A percentile compares a stretch with the other conserved stretches of the same genome.
Evolutionary conservation across 2,888 invertebrate species (phyloP).

Genomic region (Parthenolecanium corni): DNA sequence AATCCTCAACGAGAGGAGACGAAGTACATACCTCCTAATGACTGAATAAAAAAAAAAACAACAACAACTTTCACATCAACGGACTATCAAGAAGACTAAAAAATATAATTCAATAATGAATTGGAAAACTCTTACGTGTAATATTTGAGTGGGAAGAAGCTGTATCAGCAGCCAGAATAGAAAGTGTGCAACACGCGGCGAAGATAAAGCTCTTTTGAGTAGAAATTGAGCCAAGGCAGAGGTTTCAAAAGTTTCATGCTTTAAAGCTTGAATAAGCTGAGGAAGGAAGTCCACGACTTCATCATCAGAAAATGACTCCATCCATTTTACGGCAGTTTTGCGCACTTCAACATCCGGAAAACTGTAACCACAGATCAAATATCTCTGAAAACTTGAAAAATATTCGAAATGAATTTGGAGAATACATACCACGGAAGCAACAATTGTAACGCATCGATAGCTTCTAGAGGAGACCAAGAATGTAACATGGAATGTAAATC

Average conservation of each 20-base stretch:
- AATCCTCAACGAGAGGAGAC: too few relatives aligned
- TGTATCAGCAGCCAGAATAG: slow-evolving; percentile 88
- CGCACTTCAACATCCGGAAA: slow-evolving; percentile 88
- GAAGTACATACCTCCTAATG: too few relatives aligned
- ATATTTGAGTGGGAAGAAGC: slow-evolving; percentile 64
- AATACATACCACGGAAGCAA: slow-evolving; percentile 69
- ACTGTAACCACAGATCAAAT: slow-evolving; percentile 41
- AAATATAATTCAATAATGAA: not conserved
- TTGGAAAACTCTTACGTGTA: slow-evolving; percentile 50
- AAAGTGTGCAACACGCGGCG: slow-evolving; percentile 85
- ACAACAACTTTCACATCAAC: too few relatives aligned
- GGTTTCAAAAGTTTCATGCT: slow-evolving; percentile 81
- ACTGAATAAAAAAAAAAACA: not conserved
- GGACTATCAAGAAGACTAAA: too few relatives aligned
- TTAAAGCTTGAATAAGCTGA: slow-evolving; percentile 81
- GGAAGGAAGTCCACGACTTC: slow-evolving; percentile 85
- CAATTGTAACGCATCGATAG: slow-evolving; percentile 81
- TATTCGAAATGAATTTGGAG: not conserved
- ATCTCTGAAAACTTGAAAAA: not conserved
- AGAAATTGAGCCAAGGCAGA: slow-evolving; percentile 73
- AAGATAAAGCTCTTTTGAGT: slow-evolving; percentile 67
- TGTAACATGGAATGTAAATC: slow-evolving; percentile 78
- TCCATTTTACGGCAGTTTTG: slow-evolving; percentile 68
- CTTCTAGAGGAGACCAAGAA: slow-evolving; percentile 74
- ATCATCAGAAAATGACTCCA: slow-evolving; percentile 68